Percentiles rank a stretch among this genome's conserved stretches.
These are phyloP conservation scores for Scaptomyza reducta DNA, from an alignment of 2,888 invertebrate genomes.

Conservation along the genomic window DNA sequence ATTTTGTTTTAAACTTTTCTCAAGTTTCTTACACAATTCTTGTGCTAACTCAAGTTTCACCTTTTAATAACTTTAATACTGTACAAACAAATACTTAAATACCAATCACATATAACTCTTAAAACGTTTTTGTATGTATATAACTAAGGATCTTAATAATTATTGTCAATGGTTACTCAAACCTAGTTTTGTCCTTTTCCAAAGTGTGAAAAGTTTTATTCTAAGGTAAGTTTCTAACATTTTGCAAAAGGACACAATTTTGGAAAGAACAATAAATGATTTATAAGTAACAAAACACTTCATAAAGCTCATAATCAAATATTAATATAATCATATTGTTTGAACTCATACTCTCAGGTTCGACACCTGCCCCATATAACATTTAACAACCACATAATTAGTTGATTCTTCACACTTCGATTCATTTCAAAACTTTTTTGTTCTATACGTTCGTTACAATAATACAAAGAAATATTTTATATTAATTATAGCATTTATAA, in stretches of 20 bases:
- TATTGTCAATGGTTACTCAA: conserved; percentile 7
- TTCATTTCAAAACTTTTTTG: conserved; percentile 42
- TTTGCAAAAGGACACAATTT: conserved; percentile 64
- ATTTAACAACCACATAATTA: conserved; percentile 46
- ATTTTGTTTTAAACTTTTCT: conserved; percentile 18
- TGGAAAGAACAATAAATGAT: conserved; percentile 4
- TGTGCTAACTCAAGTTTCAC: conserved; percentile 50
- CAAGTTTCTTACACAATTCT: conserved; percentile 42
- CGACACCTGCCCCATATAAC: conserved; percentile 48
- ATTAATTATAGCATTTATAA: conserved; percentile 18
- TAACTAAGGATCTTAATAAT: conserved; percentile 22
- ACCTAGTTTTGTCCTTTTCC: conserved; percentile 64
- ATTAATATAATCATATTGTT: background rate
- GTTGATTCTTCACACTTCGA: conserved; percentile 40
- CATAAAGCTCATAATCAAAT: conserved; percentile 52
- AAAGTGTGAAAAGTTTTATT: conserved; percentile 8
- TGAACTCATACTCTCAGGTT: background rate
- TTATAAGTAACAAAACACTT: conserved; percentile 22
- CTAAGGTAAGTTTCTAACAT: conserved; percentile 48
- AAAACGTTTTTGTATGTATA: conserved; percentile 71
- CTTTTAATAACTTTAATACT: conserved; percentile 49
- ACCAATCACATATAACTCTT: conserved; percentile 38
- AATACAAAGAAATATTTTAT: conserved; percentile 11
- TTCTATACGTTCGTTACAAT: conserved; percentile 37
- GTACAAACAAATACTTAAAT: conserved; percentile 50